These are phyloP conservation scores for Smithornis capensis DNA, from an alignment of 2,113 vertebrate species.

Conservation along the genomic window DNA sequence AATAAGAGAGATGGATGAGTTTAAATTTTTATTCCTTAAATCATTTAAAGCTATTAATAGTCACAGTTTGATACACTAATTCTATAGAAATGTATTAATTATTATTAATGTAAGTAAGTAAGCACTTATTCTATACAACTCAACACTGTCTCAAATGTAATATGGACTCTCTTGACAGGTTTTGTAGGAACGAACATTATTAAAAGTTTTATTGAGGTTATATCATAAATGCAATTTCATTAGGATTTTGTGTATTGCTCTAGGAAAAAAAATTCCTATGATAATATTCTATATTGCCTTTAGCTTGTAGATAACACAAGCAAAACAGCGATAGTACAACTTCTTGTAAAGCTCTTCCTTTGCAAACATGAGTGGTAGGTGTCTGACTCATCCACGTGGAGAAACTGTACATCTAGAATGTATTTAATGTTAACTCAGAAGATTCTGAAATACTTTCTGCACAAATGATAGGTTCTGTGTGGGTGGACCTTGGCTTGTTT, in stretches of 20 bases:
- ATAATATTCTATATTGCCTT: neutral
- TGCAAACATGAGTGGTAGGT: neutral
- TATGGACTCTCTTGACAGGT: neutral
- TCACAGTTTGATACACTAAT: neutral
- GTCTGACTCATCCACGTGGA: neutral
- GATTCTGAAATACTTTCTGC: neutral
- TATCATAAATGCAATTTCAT: constrained; percentile 44
- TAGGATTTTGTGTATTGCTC: constrained; percentile 11
- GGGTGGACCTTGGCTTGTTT: neutral
- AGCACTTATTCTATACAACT: neutral
- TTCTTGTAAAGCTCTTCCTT: neutral
- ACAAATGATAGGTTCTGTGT: neutral
- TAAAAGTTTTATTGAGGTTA: constrained; percentile 39
- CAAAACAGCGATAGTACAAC: neutral
- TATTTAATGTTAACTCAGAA: neutral
- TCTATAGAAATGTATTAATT: neutral
- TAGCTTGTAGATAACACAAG: neutral
- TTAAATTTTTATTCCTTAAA: neutral
- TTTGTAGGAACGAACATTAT: constrained; percentile 35
- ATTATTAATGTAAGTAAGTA: too few relatives aligned
- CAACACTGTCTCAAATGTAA: neutral
- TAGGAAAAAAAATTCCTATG: neutral
- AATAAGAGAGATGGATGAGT: constrained; percentile 16
- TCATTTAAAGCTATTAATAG: constrained; percentile 13
- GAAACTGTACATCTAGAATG: neutral